Conservation (phyloP, 2,113 vertebrate species). For the Willisornis vidua region DNA sequence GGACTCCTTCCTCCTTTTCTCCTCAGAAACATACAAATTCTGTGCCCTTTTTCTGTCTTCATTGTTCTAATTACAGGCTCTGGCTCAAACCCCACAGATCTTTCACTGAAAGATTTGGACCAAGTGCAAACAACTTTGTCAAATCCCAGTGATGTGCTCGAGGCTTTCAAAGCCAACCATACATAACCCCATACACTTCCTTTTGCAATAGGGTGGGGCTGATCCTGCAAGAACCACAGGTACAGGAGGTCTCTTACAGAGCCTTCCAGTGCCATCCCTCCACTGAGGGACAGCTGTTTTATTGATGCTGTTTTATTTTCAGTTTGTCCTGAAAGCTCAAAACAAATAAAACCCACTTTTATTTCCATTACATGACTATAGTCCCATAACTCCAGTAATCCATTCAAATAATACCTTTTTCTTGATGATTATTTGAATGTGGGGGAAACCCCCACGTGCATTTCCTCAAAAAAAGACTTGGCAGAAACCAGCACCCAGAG, state of each 20-base stretch:
- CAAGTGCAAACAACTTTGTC: background rate
- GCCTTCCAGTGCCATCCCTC: background rate
- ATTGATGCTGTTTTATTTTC: too few relatives aligned
- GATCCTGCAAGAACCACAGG: background rate
- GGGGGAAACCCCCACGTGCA: accelerated
- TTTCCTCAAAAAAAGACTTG: background rate
- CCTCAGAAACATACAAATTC: background rate
- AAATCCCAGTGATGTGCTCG: background rate
- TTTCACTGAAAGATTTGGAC: background rate
- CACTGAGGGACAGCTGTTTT: background rate
- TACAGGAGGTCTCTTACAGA: background rate
- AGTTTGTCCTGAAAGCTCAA: background rate
- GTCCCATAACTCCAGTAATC: background rate
- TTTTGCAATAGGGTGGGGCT: background rate
- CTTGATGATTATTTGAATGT: background rate
- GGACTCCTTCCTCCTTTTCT: background rate
- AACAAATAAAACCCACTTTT: background rate
- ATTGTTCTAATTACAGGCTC: background rate
- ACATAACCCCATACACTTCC: background rate
- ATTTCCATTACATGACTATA: background rate
- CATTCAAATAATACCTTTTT: background rate
- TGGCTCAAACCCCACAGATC: too few relatives aligned
- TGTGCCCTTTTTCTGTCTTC: background rate
- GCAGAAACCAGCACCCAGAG: background rate
- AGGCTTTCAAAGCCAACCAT: background rate